phyloP scores from a whole-genome alignment of 2,113 vertebrate genomes.

The Siphamia tubifer region DNA sequence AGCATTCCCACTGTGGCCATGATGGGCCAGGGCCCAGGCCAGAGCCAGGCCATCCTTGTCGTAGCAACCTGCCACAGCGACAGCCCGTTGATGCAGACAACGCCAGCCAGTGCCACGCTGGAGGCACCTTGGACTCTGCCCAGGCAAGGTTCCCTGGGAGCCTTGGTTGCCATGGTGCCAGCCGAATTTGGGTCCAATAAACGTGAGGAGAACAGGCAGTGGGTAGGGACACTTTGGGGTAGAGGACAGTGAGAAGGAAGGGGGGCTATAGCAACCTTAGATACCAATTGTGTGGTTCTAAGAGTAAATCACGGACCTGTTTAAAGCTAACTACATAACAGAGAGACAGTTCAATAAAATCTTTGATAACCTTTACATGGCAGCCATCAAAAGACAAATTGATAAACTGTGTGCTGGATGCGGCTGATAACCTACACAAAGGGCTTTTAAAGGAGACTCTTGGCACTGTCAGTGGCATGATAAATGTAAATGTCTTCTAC shows the following conservation, averaged over 20 bases:
- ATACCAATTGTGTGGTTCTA: constrained; percentile 16
- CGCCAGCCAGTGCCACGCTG: constrained; percentile 72
- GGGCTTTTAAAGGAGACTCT: constrained; percentile 29
- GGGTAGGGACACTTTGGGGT: constrained; percentile 48
- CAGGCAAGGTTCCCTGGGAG: constrained; percentile 79
- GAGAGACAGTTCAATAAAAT: constrained; percentile 7
- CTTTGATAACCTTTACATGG: constrained; percentile 19
- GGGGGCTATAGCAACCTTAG: constrained; percentile 39
- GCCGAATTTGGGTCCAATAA: constrained; percentile 80
- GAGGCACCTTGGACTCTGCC: constrained; percentile 77
- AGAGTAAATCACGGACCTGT: constrained; percentile 7
- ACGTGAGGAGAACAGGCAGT: constrained; percentile 61
- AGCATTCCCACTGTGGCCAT: constrained; percentile 20
- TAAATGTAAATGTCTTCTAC: neutral
- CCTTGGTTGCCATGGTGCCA: constrained; percentile 81
- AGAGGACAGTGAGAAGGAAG: constrained; percentile 31
- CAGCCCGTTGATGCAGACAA: constrained; percentile 55
- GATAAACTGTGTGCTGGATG: constrained; percentile 11
- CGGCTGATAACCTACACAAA: constrained; percentile 37
- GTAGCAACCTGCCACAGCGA: constrained; percentile 46
- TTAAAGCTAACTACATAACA: neutral
- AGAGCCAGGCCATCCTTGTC: constrained; percentile 27
- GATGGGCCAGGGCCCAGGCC: constrained; percentile 16
- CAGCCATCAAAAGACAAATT: neutral
- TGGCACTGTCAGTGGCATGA: constrained; percentile 12